A percentile compares a stretch with the other conserved stretches of the same genome.
Evolutionary conservation across 2,888 invertebrate species (phyloP).

Genomic region (Drosophila glabriapex): DNA sequence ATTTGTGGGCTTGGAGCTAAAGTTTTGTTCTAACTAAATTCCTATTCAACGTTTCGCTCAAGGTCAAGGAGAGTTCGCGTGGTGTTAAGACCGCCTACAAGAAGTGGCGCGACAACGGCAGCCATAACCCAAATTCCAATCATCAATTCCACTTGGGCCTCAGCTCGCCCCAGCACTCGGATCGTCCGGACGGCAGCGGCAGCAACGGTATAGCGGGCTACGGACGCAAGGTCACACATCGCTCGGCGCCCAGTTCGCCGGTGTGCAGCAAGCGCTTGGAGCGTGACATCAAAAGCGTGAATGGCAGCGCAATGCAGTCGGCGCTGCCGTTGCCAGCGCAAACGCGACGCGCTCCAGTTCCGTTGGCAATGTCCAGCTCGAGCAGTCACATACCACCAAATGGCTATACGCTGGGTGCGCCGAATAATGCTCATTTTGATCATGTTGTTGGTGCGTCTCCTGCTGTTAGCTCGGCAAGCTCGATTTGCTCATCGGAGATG

Average conservation of each 20-base stretch:
- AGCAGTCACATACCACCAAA: slow-evolving; percentile 83
- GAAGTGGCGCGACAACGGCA: slow-evolving; percentile 87
- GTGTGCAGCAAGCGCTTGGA: slow-evolving; percentile 86
- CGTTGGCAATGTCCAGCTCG: slow-evolving; percentile 83
- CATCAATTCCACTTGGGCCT: slow-evolving; percentile 82
- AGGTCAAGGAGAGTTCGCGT: slow-evolving; percentile 91
- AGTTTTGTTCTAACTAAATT: slow-evolving; percentile 8
- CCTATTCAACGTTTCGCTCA: background rate
- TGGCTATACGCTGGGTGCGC: slow-evolving; percentile 75
- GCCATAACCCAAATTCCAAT: slow-evolving; percentile 65
- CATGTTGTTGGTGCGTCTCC: slow-evolving; percentile 84
- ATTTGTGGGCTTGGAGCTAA: background rate
- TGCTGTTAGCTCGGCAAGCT: slow-evolving; percentile 85
- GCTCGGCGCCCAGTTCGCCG: slow-evolving; percentile 89
- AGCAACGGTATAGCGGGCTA: slow-evolving; percentile 38
- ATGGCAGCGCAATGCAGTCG: slow-evolving; percentile 50
- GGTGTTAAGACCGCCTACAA: slow-evolving; percentile 92
- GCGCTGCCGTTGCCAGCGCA: slow-evolving; percentile 43
- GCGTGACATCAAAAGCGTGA: slow-evolving; percentile 39
- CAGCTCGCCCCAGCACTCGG: slow-evolving; percentile 81
- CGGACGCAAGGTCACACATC: slow-evolving; percentile 72
- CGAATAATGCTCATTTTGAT: slow-evolving; percentile 73
- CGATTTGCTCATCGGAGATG: slow-evolving; percentile 85
- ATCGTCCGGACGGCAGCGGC: slow-evolving; percentile 82
- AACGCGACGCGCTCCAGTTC: slow-evolving; percentile 62